Evolutionary conservation across 2,113 vertebrate species (phyloP).

Genomic region (Anolis sagrei): DNA sequence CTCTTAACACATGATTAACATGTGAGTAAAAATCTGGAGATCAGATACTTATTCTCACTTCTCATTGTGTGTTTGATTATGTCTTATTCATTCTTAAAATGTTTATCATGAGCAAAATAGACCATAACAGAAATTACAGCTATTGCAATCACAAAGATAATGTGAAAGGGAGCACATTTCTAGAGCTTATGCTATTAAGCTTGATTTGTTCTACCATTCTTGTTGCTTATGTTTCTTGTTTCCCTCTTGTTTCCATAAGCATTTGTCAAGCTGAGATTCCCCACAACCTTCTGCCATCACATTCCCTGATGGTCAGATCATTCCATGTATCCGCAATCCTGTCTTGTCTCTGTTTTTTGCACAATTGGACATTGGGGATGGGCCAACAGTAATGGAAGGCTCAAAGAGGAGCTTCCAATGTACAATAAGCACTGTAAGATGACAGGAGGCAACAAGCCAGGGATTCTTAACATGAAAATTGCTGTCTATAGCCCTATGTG

Average conservation of each 20-base stretch:
- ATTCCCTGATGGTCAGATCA: slow-evolving; percentile 37
- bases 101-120: slow-evolving; percentile 35
- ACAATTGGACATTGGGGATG: slow-evolving; percentile 13
- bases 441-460: neutral
- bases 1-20: neutral
- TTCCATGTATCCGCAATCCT: neutral
- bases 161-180: slow-evolving; percentile 22
- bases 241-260: slow-evolving; percentile 18
- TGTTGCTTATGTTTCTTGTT: neutral
- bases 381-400: slow-evolving; percentile 4
- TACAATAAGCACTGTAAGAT: slow-evolving; percentile 7
- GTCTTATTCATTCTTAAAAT: slow-evolving; percentile 28
- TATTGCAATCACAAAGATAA: slow-evolving; percentile 10
- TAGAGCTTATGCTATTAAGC: neutral
- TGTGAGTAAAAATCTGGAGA: neutral
- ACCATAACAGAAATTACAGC: neutral
- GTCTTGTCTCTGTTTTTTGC: slow-evolving; percentile 15
- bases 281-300: slow-evolving; percentile 25
- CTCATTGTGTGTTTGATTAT: neutral
- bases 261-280: neutral
- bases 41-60: neutral
- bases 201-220: slow-evolving; percentile 4
- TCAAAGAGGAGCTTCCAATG: slow-evolving; percentile 27
- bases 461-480: neutral
- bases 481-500: slow-evolving; percentile 3